Evolutionary conservation across 2,113 vertebrate genomes (phyloP), one percentile per base, ranked within the genome.

Genomic region (Scolopax mira): DNA sequence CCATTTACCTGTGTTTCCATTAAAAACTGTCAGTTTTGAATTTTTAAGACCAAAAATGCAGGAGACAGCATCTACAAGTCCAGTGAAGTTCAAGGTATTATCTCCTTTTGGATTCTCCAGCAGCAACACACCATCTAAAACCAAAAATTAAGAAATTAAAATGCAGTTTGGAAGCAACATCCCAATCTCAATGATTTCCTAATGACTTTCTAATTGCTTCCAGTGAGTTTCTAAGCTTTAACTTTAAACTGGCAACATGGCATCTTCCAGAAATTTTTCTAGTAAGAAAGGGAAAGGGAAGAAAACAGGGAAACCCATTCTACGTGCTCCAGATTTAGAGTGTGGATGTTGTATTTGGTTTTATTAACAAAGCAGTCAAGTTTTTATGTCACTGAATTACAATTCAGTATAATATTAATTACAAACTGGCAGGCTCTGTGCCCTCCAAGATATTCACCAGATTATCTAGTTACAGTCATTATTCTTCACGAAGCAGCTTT

Each of bases 101-200:
- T 99, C 99, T 15, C 99, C 99, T 96, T 98, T 99, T 28, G 99
- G 99, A 95, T 99, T 99, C 97, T 99, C 99, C 95, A 99, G 95
- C 92, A 99, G 98, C 79, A 99, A 92, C 8, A 98, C 98, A 8
- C 99, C 99, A 88, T 98, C 99, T 99, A 90, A 82, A 97, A 72
- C 46, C 58, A 91, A 93, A 71, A 71, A 71, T 81, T 19, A 42
- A 65, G 54, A 64, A 64, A 87, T 92, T 84, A 91, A 82, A 94
- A 80, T 42, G 35, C 33, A 81, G 72, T 73, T 90, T 70, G 54
- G 35, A 92, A 96, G 51, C 60, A 93, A 92, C 30, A 78, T 41
- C 37, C 44, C 46, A 42, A 15, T 71, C 64, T 13, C 54, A 86
- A 41, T 49, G 11, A 48, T 93, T 67, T 88, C 52, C 41, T 78